phyloP scores from a whole-genome alignment of 2,888 invertebrate species.

The Eucera pruinosa region DNA sequence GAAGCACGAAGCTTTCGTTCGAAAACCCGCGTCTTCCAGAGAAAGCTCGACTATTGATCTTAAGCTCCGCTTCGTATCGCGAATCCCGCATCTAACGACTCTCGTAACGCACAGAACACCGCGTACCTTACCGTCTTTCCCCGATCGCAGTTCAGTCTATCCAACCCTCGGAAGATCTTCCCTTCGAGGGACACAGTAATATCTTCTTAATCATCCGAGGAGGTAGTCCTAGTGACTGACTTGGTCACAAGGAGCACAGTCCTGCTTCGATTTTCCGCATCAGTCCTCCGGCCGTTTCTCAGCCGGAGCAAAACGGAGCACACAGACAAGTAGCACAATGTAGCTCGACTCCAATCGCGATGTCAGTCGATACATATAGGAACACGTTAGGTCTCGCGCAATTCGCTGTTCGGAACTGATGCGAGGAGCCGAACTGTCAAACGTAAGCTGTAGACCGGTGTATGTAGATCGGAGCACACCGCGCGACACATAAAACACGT shows the following conservation, averaged over 20 bases:
- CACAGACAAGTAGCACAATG: not conserved
- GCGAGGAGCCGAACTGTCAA: conserved; percentile 14
- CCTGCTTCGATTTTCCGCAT: not conserved
- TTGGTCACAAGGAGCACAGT: conserved; percentile 1
- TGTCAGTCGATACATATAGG: not conserved
- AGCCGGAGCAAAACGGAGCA: not conserved
- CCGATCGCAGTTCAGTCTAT: not conserved
- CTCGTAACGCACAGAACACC: conserved; percentile 26
- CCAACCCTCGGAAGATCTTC: not conserved
- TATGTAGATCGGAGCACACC: conserved; percentile 50
- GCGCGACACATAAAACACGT: conserved; percentile 57
- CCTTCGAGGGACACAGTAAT: not conserved
- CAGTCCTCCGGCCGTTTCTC: not conserved
- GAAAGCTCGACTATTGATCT: conserved; percentile 62
- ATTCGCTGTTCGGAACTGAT: not conserved
- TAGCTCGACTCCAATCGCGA: not conserved
- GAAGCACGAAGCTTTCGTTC: conserved; percentile 29
- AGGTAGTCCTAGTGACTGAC: not conserved
- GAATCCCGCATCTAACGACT: conserved; percentile 52
- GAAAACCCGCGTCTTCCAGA: conserved; percentile 54
- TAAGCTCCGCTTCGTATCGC: conserved; percentile 58
- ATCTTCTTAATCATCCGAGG: not conserved
- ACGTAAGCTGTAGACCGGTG: not conserved
- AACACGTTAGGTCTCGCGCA: not conserved
- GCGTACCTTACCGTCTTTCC: conserved; percentile 10